Conservation (phyloP, 2,888 invertebrate species). For the Eupsilia transversa region DNA sequence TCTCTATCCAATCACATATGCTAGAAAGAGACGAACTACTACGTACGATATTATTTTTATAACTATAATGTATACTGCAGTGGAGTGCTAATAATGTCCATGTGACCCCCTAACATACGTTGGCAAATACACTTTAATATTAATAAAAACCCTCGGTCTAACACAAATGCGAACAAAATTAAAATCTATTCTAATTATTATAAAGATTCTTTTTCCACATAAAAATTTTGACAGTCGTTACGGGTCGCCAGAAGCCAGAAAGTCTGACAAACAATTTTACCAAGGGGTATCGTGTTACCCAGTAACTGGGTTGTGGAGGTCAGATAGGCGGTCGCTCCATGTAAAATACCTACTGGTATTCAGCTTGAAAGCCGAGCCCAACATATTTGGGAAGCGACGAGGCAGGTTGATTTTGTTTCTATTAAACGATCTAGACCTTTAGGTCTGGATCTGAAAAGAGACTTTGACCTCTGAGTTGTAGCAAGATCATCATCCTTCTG, state of each 20-base stretch:
- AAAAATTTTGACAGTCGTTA: neutral
- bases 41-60: conserved; percentile 60
- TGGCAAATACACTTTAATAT: conserved; percentile 33
- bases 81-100: conserved; percentile 50
- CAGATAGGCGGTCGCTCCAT: no score
- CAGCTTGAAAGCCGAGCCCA: neutral
- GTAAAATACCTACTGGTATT: neutral
- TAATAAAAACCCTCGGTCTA: conserved; percentile 24
- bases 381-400: neutral
- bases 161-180: neutral
- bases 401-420: no score
- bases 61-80: conserved; percentile 29
- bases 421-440: no score
- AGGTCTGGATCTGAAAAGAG: no score
- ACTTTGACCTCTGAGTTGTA: no score
- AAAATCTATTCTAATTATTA: neutral
- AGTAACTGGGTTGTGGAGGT: no score
- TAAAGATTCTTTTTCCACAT: neutral
- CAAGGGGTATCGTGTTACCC: no score
- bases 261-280: no score
- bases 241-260: no score
- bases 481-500: no score
- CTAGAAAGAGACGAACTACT: conserved; percentile 57
- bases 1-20: conserved; percentile 52
- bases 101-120: conserved; percentile 45